Evolutionary conservation across 1,140 invertebrate genomes (phyloP).

Genomic region (Bombyx mori): ASM3026992v2 NC_085112.1:6065501-6066000

Average conservation of each 20-base stretch:
- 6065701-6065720: slow-evolving; percentile 62
- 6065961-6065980: too few relatives aligned
- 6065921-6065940: too few relatives aligned
- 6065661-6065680: slow-evolving; percentile 41
- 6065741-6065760: slow-evolving; percentile 64
- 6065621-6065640: too few relatives aligned
- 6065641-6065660: neutral
- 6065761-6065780: slow-evolving; percentile 65
- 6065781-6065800: slow-evolving; percentile 37
- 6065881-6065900: too few relatives aligned
- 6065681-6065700: slow-evolving; percentile 63
- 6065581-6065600: neutral
- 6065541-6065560: neutral
- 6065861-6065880: too few relatives aligned
- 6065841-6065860: slow-evolving; percentile 3
- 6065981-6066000: too few relatives aligned
- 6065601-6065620: neutral
- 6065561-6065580: neutral
- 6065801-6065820: slow-evolving; percentile 57
- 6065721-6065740: slow-evolving; percentile 58
- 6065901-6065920: too few relatives aligned
- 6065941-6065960: too few relatives aligned
- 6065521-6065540: neutral
- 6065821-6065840: slow-evolving; percentile 49
- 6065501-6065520: too few relatives aligned